Evolutionary conservation across 2,797 vertebrate species (phyloP).

Genomic region (Amblyopsis hoosieri): DNA sequence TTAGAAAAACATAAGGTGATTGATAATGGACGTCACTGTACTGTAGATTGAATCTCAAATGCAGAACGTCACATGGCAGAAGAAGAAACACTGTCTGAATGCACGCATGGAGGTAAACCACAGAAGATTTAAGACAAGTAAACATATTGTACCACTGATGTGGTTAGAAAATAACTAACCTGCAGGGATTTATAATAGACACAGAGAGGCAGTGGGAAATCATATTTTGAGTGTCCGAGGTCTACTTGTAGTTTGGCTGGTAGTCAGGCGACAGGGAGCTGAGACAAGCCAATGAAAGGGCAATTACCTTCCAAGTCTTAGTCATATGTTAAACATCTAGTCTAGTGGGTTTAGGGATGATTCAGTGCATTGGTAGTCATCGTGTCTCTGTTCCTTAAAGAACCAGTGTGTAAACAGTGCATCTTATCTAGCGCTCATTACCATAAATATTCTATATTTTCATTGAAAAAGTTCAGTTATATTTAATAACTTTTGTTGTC

Average conservation of each 20-base stretch:
- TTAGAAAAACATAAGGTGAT: conserved; percentile 27
- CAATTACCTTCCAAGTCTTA: conserved; percentile 20
- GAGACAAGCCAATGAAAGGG: conserved; percentile 45
- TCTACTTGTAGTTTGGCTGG: conserved; percentile 36
- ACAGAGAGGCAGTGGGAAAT: conserved; percentile 16
- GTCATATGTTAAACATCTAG: conserved; percentile 26
- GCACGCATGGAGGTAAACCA: conserved; percentile 40
- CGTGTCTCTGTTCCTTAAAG: conserved; percentile 17
- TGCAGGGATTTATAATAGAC: conserved; percentile 38
- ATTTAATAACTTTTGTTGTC: conserved; percentile 44
- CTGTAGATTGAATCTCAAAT: conserved; percentile 16
- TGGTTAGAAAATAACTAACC: conserved; percentile 38
- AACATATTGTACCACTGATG: conserved; percentile 36
- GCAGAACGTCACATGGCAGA: conserved; percentile 7
- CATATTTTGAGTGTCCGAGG: conserved; percentile 28
- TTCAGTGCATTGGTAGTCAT: conserved; percentile 16
- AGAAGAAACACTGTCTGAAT: conserved; percentile 22
- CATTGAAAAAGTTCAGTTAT: conserved; percentile 14
- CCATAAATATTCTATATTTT: too few relatives aligned
- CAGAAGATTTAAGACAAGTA: conserved; percentile 39
- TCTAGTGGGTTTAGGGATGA: conserved; percentile 24
- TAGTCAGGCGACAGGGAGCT: conserved; percentile 22
- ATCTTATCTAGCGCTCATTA: neutral
- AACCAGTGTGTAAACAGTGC: neutral
- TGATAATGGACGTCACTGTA: conserved; percentile 13